Base-by-base conservation (phyloP, 2,113 vertebrate genomes). In the Isichthys henryi region DNA sequence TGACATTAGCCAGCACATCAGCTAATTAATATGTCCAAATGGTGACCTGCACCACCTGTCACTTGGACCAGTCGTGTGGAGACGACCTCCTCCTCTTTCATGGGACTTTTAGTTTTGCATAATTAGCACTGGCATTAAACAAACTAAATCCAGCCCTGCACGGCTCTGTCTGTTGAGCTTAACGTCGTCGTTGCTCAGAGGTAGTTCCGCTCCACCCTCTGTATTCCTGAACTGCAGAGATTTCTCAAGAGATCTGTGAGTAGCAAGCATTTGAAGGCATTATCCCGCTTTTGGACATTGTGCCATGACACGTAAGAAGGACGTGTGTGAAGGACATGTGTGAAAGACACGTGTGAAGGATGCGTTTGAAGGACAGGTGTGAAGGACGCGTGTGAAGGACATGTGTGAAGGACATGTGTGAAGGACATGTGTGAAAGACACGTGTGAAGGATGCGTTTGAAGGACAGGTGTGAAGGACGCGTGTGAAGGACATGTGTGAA, bases 11-110 rank as follows among this genome's bases (percentile, higher is more conserved):
- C 89, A 90, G 89, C 91, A 89, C 92, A 90, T 90, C 87, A 91
- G 17, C 92, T 94, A 94, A 95, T 94, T 94, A 93, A 93, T 92
- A 93, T 91, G 92, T 92, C 93, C 91, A 91, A 89, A 92, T 93
- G 92, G 94, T 94, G 95, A 94, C 92, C 92, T 92, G 93, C 92
- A 91, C 93, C 91, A 92, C 93, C 94, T 94, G 93, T 93, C 92
- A 94, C 95, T 21, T 94, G 92, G 94, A 96, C 95, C 96, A 95
- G 92, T 93, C 92, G 93, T 21, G 35, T 45, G 35, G 15, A 90
- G 93, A 93, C 93, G 90, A 92, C 93, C 88, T 31, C 92, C 92
- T 90, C 86, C 89, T 77, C 89, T 90, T 49, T 90, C 92, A 90
- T 91, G 88, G 92, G 84, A 92, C 5, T 21, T 90, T 90, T 66